phyloP scores from a whole-genome alignment of 2,888 invertebrate species.

The Choreutis nemorana region DNA sequence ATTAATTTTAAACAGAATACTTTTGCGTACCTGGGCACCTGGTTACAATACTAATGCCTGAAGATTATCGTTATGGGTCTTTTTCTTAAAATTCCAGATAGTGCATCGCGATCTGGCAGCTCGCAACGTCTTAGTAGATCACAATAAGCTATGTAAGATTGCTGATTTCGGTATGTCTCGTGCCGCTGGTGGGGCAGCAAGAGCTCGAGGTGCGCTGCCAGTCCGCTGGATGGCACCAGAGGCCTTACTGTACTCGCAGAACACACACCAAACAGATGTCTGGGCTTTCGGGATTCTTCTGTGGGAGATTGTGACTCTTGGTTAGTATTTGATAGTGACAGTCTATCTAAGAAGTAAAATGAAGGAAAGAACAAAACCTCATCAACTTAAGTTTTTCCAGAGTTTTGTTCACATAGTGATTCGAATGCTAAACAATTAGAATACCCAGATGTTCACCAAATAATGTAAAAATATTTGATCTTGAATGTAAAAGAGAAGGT shows the following conservation, averaged over 20 bases:
- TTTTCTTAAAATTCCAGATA: too few species aligned
- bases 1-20: too few species aligned
- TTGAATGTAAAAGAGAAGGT: too few species aligned
- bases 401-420: too few species aligned
- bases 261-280: constrained; percentile 83
- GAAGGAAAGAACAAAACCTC: background rate
- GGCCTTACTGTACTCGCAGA: constrained; percentile 78
- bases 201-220: constrained; percentile 68
- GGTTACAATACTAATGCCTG: too few species aligned
- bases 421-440: too few species aligned
- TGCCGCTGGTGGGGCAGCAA: constrained; percentile 52
- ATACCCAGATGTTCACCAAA: too few species aligned
- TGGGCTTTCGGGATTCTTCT: constrained; percentile 88
- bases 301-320: constrained; percentile 89
- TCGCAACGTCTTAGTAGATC: constrained; percentile 82
- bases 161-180: constrained; percentile 90
- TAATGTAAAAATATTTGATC: too few species aligned
- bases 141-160: constrained; percentile 87
- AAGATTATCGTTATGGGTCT: too few species aligned
- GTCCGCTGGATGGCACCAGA: constrained; percentile 91
- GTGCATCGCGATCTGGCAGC: constrained; percentile 87
- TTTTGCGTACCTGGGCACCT: too few species aligned
- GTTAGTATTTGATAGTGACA: constrained; percentile 35
- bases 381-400: background rate
- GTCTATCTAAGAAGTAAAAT: background rate